phyloP scores from a whole-genome alignment of 2,113 vertebrate species.

The Pycnonotus jocosus region DNA sequence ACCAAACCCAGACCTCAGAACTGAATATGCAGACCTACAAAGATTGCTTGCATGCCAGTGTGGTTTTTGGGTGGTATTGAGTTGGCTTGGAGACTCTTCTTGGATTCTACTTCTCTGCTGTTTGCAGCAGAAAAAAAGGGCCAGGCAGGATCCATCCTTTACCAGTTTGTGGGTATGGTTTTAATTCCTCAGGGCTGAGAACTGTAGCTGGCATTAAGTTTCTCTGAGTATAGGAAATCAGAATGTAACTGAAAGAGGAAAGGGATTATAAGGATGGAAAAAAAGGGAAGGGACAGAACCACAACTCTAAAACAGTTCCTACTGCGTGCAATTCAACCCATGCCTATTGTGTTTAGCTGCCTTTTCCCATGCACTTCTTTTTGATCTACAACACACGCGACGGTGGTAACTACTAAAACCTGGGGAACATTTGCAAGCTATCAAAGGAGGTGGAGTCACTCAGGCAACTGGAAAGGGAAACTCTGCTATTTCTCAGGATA shows the following conservation, averaged over 20 bases:
- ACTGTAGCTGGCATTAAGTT: not conserved
- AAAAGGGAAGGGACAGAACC: constrained; percentile 9
- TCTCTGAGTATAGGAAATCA: not conserved
- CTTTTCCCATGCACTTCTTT: constrained; percentile 13
- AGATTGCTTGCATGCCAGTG: fast-evolving
- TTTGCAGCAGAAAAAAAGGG: not conserved
- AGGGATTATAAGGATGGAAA: not conserved
- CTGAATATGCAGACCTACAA: not conserved
- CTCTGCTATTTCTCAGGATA: constrained; percentile 59
- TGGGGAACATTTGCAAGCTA: constrained; percentile 63
- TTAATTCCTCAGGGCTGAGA: not conserved
- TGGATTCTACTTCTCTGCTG: not conserved
- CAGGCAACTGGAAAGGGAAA: constrained; percentile 60
- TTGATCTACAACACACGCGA: constrained; percentile 17
- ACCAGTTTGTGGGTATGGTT: not conserved
- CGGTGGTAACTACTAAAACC: constrained; percentile 37
- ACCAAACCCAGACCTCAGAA: not conserved
- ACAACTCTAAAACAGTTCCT: not conserved
- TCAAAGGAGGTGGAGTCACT: constrained; percentile 64
- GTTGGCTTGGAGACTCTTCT: not conserved
- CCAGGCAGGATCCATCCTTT: not conserved
- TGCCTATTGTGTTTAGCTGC: constrained; percentile 11
- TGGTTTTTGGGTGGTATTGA: not conserved
- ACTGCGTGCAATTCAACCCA: constrained; percentile 4
- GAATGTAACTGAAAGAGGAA: not conserved